phyloP scores from a whole-genome alignment of 1,140 invertebrate species.

The Drosophila pachea region DNA sequence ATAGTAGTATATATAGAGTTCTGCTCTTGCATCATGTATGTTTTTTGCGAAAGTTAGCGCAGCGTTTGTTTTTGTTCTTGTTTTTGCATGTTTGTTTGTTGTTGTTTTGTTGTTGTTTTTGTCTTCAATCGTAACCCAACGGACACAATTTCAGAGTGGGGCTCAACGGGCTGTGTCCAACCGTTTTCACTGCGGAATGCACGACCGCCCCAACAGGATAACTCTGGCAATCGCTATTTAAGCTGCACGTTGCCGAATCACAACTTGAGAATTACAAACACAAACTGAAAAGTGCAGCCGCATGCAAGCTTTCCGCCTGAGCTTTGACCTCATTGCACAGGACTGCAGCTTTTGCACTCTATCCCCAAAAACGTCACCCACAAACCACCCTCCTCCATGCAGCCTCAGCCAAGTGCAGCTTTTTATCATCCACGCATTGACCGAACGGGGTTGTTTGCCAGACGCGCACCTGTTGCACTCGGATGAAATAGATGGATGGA shows the following conservation, averaged over 20 bases:
- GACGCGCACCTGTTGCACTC: no score
- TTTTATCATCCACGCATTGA: no score
- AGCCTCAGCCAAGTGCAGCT: no score
- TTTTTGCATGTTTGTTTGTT: constrained; percentile 14
- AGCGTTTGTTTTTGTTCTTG: background rate
- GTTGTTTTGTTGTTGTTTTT: constrained; percentile 6
- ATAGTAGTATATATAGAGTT: constrained; percentile 38
- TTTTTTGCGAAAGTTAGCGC: constrained; percentile 12
- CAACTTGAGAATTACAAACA: constrained; percentile 61
- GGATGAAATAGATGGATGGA: no score
- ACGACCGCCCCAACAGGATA: constrained; percentile 60
- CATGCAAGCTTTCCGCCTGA: constrained; percentile 31
- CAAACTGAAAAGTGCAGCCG: constrained; percentile 33
- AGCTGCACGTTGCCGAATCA: constrained; percentile 22
- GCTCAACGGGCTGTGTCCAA: constrained; percentile 73
- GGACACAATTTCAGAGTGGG: constrained; percentile 73
- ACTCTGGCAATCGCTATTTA: constrained; percentile 42
- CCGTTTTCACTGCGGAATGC: constrained; percentile 71
- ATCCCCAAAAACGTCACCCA: background rate
- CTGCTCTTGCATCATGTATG: constrained; percentile 32
- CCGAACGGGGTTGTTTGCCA: no score
- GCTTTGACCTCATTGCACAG: background rate
- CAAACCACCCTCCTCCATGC: background rate
- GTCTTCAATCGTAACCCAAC: constrained; percentile 55
- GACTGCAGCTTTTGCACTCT: background rate